Evolutionary conservation across 1,140 invertebrate species (phyloP).

Genomic region (Neodiprion virginianus): DNA sequence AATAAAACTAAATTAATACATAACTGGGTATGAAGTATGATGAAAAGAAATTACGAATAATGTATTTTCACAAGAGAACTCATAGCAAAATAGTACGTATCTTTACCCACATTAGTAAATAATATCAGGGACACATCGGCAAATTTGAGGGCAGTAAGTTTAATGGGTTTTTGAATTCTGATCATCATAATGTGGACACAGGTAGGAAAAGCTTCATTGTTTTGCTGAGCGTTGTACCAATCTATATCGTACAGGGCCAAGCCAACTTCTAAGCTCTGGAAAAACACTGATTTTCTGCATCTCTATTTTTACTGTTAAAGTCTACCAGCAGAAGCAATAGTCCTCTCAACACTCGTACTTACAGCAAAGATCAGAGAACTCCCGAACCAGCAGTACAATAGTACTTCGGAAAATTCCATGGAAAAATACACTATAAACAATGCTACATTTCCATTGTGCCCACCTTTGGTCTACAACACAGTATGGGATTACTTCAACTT

Average conservation of each 20-base stretch:
- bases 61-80: no score
- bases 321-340: not conserved
- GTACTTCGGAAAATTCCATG: not conserved
- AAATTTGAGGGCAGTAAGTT: not conserved
- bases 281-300: not conserved
- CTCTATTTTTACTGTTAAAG: not conserved
- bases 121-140: not conserved
- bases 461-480: not conserved
- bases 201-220: not conserved
- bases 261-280: not conserved
- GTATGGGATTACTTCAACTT: not conserved
- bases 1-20: not conserved
- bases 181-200: not conserved
- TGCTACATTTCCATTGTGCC: not conserved
- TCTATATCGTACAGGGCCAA: not conserved
- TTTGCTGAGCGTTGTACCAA: not conserved
- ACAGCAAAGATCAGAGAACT: not conserved
- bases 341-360: not conserved
- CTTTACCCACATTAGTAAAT: not conserved
- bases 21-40: no score
- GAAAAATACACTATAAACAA: not conserved
- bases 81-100: not conserved
- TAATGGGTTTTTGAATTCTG: not conserved
- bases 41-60: no score
- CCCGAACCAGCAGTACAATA: conserved; percentile 1